Evolutionary conservation across 2,113 vertebrate genomes (phyloP).

Genomic region (Percina caprodes): DNA sequence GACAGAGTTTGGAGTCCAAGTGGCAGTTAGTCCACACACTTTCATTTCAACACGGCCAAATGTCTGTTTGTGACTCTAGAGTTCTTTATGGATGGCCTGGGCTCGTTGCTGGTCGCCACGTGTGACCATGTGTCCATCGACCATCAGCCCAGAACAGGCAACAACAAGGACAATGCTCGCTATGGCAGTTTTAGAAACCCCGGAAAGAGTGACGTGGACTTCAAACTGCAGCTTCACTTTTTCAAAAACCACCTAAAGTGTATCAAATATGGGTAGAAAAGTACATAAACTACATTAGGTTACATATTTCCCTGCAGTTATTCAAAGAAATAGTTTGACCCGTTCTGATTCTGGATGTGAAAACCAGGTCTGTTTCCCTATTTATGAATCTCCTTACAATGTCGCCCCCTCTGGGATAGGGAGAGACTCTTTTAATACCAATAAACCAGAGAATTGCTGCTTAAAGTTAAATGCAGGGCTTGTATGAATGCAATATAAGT

Average conservation of each 20-base stretch:
- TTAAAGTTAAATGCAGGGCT: no score
- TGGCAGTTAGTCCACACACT: neutral
- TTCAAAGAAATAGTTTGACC: neutral
- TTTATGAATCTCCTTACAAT: no score
- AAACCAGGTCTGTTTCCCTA: no score
- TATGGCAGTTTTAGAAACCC: slow-evolving; percentile 27
- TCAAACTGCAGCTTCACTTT: slow-evolving; percentile 59
- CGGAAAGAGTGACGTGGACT: neutral
- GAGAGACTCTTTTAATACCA: no score
- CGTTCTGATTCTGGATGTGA: no score
- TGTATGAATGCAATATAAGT: no score
- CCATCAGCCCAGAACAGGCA: slow-evolving; percentile 61
- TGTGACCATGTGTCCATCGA: slow-evolving; percentile 72
- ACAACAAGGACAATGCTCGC: fast-evolving
- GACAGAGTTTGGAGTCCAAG: neutral
- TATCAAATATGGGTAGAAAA: slow-evolving; percentile 46
- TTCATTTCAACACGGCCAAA: neutral
- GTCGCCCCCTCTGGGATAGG: no score
- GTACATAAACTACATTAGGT: neutral
- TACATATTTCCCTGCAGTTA: neutral
- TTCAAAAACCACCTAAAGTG: slow-evolving; percentile 72
- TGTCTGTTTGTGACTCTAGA: slow-evolving; percentile 66
- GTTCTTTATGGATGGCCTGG: slow-evolving; percentile 85
- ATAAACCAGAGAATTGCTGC: no score
- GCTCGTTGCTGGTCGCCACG: slow-evolving; percentile 76